phyloP scores from a whole-genome alignment of 2,113 vertebrate genomes.

The Channa maculata region DNA sequence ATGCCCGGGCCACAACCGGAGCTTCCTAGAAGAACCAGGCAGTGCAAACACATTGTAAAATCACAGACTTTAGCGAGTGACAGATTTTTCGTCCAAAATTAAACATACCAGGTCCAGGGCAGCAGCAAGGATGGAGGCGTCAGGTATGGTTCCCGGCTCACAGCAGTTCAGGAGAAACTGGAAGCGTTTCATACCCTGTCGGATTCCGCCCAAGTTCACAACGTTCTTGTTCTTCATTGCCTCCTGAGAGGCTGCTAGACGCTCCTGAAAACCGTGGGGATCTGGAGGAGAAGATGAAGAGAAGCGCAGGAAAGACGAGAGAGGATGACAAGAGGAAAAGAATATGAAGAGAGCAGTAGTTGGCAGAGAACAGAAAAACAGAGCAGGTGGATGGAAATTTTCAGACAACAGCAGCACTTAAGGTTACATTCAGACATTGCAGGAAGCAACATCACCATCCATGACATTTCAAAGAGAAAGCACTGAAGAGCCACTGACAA shows the following conservation, averaged over 20 bases:
- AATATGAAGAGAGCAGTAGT: neutral
- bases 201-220: constrained; percentile 96
- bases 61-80: neutral
- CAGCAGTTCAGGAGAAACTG: constrained; percentile 99
- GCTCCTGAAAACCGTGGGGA: constrained; percentile 95
- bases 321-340: neutral
- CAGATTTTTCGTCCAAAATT: neutral
- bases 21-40: constrained; percentile 87
- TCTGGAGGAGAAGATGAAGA: constrained; percentile 78
- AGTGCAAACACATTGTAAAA: neutral
- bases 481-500: constrained; percentile 58
- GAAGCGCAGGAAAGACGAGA: neutral
- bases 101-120: constrained; percentile 94
- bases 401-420: neutral
- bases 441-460: constrained; percentile 56
- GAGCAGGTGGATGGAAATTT: constrained; percentile 28
- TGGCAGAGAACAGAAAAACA: neutral
- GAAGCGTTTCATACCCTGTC: constrained; percentile 99
- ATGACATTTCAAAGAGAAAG: constrained; percentile 51
- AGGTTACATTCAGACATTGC: constrained; percentile 23
- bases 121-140: constrained; percentile 96
- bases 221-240: constrained; percentile 96
- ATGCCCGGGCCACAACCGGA: constrained; percentile 93
- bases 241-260: constrained; percentile 91
- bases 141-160: constrained; percentile 96